Percentiles rank a stretch among this genome's conserved stretches.
phyloP scores from a whole-genome alignment of 2,888 invertebrate species.

The Epinotia nisella region DNA sequence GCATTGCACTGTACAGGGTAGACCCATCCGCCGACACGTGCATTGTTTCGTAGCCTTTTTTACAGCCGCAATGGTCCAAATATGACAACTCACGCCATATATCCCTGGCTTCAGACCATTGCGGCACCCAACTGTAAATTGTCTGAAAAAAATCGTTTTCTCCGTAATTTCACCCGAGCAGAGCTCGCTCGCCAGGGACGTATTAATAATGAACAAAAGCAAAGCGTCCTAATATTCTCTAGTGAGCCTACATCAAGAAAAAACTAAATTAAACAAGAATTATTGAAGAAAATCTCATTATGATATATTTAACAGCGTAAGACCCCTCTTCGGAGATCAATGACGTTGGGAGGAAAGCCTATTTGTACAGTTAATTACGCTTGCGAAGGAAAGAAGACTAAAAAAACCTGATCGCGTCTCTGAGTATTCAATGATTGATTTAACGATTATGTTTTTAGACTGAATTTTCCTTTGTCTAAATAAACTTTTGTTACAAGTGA shows the following conservation, averaged over 20 bases:
- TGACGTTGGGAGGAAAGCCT: slow-evolving; percentile 45
- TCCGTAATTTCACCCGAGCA: too few species aligned
- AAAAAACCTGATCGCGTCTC: slow-evolving; percentile 47
- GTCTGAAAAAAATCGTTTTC: too few species aligned
- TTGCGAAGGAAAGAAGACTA: slow-evolving; percentile 45
- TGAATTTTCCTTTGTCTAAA: slow-evolving; percentile 29
- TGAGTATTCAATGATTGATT: slow-evolving; percentile 47
- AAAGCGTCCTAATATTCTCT: background rate
- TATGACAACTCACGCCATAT: too few species aligned
- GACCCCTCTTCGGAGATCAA: slow-evolving; percentile 44
- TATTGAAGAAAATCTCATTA: slow-evolving; percentile 39
- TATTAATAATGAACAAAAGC: background rate
- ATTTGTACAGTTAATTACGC: slow-evolving; percentile 49
- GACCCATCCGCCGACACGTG: too few species aligned
- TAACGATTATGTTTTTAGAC: slow-evolving; percentile 40
- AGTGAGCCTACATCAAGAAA: background rate
- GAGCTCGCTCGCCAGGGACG: too few species aligned
- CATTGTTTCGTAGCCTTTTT: too few species aligned
- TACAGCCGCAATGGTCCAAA: too few species aligned
- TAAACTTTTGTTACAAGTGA: slow-evolving; percentile 5
- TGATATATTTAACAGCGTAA: slow-evolving; percentile 45
- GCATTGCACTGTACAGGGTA: too few species aligned
- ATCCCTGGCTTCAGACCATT: too few species aligned
- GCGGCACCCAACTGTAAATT: too few species aligned
- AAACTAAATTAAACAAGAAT: slow-evolving; percentile 30